Evolutionary conservation across 92 coral and sea anemone species (phyloP).

Genomic region (Nematostella vectensis): DNA sequence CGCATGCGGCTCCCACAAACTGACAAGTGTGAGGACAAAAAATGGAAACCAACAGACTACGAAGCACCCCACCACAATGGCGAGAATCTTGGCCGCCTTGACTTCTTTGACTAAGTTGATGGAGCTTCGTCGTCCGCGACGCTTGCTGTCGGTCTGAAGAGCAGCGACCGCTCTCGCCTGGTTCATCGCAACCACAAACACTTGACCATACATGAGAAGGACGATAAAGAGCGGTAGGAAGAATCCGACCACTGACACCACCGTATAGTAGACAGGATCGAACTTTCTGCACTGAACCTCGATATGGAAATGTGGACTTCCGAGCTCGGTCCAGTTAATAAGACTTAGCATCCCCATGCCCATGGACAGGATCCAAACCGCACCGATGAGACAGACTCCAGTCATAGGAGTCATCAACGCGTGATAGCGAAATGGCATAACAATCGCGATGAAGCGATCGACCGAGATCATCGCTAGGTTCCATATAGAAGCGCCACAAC

Average conservation of each 20-base stretch:
- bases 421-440: too few species aligned
- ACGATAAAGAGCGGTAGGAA: conserved; percentile 66
- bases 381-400: conserved; percentile 35
- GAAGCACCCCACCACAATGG: too few species aligned
- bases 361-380: conserved; percentile 62
- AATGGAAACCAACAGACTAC: too few species aligned
- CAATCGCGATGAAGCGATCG: too few species aligned
- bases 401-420: conserved; percentile 57
- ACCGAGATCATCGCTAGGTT: too few species aligned
- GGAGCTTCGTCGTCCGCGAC: conserved; percentile 49
- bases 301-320: conserved; percentile 12
- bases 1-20: too few species aligned
- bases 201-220: conserved; percentile 64
- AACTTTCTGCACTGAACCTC: conserved; percentile 17
- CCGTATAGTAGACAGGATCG: conserved; percentile 63
- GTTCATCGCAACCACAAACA: conserved; percentile 72
- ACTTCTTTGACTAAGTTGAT: conserved; percentile 55
- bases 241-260: conserved; percentile 43
- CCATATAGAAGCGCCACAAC: too few species aligned
- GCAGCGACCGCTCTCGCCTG: too few species aligned
- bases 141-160: conserved; percentile 18
- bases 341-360: conserved; percentile 34
- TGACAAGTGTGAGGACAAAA: too few species aligned
- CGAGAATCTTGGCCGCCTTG: too few species aligned
- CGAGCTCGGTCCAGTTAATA: conserved; percentile 65